Percentiles rank a stretch among this genome's conserved stretches.
phyloP scores from a whole-genome alignment of 2,888 invertebrate species.

The Drosophila falleni region DNA sequence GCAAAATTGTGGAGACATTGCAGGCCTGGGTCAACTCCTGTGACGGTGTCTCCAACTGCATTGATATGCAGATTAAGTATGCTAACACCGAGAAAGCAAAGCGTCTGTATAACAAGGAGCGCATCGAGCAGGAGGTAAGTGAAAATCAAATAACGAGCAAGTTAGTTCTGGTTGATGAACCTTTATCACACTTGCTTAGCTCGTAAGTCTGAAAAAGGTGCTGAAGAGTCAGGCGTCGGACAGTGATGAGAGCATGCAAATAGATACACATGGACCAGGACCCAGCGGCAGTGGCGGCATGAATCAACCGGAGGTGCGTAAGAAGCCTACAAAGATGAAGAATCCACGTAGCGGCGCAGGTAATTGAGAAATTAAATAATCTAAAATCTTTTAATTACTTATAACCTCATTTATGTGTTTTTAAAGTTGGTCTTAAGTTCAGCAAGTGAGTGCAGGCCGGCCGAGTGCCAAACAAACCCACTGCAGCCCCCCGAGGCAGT shows the following conservation, averaged over 20 bases:
- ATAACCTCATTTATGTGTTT: not conserved
- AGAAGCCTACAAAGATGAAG: conserved; percentile 84
- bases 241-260: conserved; percentile 93
- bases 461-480: conserved; percentile 21
- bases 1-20: conserved; percentile 92
- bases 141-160: not conserved
- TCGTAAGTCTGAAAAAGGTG: conserved; percentile 94
- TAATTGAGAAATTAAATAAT: conserved; percentile 41
- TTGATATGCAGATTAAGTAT: conserved; percentile 94
- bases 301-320: conserved; percentile 78
- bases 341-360: conserved; percentile 76
- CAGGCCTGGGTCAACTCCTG: conserved; percentile 96
- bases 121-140: conserved; percentile 93
- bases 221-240: conserved; percentile 93
- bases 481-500: conserved; percentile 18
- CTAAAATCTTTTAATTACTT: not conserved
- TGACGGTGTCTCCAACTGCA: conserved; percentile 94
- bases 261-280: conserved; percentile 90
- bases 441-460: conserved; percentile 66
- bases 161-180: not conserved
- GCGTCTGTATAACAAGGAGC: conserved; percentile 91
- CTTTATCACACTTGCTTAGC: conserved; percentile 86
- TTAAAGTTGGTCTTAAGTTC: conserved; percentile 70
- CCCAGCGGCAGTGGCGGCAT: conserved; percentile 79
- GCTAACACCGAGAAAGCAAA: conserved; percentile 95